These are phyloP conservation scores for Bombus balteatus DNA, from an alignment of 1,140 invertebrate genomes.

Conservation along the genomic window DNA sequence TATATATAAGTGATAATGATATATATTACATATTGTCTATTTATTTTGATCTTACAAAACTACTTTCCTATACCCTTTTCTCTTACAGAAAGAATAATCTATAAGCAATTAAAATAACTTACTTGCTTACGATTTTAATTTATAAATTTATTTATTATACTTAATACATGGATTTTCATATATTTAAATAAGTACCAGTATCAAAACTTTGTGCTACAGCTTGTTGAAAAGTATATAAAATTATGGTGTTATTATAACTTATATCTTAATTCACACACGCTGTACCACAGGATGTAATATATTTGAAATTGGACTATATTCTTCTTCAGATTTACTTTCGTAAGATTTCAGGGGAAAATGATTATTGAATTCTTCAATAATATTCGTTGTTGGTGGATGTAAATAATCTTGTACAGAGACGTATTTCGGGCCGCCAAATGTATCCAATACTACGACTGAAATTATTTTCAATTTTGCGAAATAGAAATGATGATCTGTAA, in stretches of 20 bases:
- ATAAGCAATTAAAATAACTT: background rate
- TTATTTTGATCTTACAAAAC: background rate
- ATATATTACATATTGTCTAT: background rate
- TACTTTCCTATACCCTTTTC: background rate
- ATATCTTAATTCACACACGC: slow-evolving; percentile 3
- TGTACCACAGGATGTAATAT: slow-evolving; percentile 15
- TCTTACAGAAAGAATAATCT: background rate
- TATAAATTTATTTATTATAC: slow-evolving; percentile 4
- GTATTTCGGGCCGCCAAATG: slow-evolving; percentile 89
- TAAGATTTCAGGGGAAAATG: background rate
- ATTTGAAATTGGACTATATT: background rate
- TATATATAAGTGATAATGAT: background rate
- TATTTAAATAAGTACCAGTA: slow-evolving; percentile 2
- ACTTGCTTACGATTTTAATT: background rate
- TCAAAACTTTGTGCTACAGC: background rate
- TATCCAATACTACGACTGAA: slow-evolving; percentile 88
- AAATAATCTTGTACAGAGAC: slow-evolving; percentile 86
- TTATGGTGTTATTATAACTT: background rate
- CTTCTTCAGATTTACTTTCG: background rate
- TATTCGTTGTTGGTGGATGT: slow-evolving; percentile 26
- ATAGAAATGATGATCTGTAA: slow-evolving; percentile 89
- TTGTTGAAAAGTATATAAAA: background rate
- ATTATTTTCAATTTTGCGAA: slow-evolving; percentile 88
- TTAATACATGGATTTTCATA: background rate
- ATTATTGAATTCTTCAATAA: slow-evolving; percentile 36